Base-by-base conservation (phyloP, 1,140 invertebrate genomes). In the Brachionus koreanus region DNA sequence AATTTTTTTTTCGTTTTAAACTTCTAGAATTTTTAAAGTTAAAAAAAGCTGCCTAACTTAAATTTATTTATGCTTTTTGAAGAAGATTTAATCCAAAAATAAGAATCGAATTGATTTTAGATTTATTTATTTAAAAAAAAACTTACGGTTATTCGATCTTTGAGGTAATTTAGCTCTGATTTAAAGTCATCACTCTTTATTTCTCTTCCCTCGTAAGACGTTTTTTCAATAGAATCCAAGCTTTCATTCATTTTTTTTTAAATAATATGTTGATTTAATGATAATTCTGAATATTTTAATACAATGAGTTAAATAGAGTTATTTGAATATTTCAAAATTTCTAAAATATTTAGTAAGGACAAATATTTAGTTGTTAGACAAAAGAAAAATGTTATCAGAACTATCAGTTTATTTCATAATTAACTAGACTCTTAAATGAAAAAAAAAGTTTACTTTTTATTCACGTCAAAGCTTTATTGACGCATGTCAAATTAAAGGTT, bases 171-270 rank as follows among this genome's bases (percentile, higher is more conserved):
- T 5, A 74, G 29, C 43, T 74, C 69, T 1, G 69, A 19, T 46
- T 74, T 35, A 19, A 74, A 74, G 43, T 74, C 69, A 46, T 74
- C 69, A 74, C 23, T 25, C 25, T 74, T 74, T n/a, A 74, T 25
- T 46, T 46, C 42, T 46, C 69, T 43, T 12, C 39, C 69, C 23
- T 72, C 35, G 39, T 72, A 3, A 19, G 35, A 23, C 13, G n/a
- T n/a, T 9, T 46, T 19, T 46, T 13, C 5, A 3, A 7, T 74
- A 23, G 69, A 74, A 74, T 46, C 39, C 19, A 35, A 19, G 10
- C 2, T 46, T 10, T 74, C 23, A 23, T 46, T 46, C 42, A 43
- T 74, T n/a, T 39, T 72, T 42, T 72, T n/a, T 67, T 13, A 5
- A 23, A 37, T 29, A 67, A 67, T 35, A 67, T 67, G 63, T 37